Base-by-base conservation (phyloP, 2,113 vertebrate genomes). In the Ammodytes marinus region DNA sequence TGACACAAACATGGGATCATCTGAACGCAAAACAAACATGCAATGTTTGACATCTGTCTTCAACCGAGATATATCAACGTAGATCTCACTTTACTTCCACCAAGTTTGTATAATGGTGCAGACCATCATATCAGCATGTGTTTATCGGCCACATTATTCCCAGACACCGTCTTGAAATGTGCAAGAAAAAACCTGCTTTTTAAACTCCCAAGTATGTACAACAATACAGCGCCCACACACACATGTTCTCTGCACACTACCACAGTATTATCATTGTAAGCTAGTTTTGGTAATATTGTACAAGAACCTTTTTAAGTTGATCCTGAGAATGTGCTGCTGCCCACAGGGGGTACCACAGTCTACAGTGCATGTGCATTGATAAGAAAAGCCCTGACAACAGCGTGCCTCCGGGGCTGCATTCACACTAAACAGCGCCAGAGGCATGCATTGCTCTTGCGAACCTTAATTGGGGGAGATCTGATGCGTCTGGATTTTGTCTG, bases 381-480 rank as follows among this genome's bases (percentile, higher is more conserved):
- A 84, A 82, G 77, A 89, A 79, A 77, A 85, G 59, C 69, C 86
- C n/a, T 54, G 67, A 78, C 68, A 83, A 79, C 78, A 81, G 11
- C 14, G 4, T 66, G 60, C 74, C 87, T 74, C 73, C 57, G 17
- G 80, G 84, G 84, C 83, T 74, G 64, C 55, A 68, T 79, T 82
- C 80, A 72, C 39, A 68, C 74, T 65, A 68, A 83, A 71, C 71
- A 27, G 74, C 84, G 49, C 68, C 63, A 69, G 45, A 70, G 64
- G 83, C 55, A 45, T 45, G 60, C 66, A 70, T 60, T 53, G 70
- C 60, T 80, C 15, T 73, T 40, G 15, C 66, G 68, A 73, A 68
- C 73, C 50, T 63, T 86, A 88, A 86, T 84, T 87, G 80, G 76
- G 63, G n/a, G n/a, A 77, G 76, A 72, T 86, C 53, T 82, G 67